A percentile compares a stretch with the other conserved stretches of the same genome.
These are phyloP conservation scores for Pandemis cinnamomeana DNA, from an alignment of 2,888 invertebrate genomes.

Conservation along the genomic window DNA sequence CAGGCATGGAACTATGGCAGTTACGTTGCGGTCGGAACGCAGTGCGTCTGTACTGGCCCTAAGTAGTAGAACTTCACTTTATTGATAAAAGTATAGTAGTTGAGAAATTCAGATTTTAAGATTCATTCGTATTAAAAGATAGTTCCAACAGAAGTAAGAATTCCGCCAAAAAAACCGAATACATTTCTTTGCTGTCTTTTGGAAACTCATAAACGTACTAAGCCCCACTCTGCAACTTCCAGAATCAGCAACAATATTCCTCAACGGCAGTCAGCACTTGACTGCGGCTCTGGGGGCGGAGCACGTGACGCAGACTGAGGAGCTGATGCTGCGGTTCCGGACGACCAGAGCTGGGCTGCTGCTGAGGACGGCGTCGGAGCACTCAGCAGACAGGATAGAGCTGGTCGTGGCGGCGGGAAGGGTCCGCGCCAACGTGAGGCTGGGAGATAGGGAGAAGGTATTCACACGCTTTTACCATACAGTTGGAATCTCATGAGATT, in stretches of 20 bases:
- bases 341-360: slow-evolving; percentile 91
- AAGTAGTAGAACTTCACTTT: too few species aligned
- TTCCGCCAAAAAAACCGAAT: too few species aligned
- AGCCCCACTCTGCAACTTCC: slow-evolving; percentile 51
- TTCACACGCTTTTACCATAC: too few species aligned
- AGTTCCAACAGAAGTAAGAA: too few species aligned
- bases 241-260: slow-evolving; percentile 94
- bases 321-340: slow-evolving; percentile 93
- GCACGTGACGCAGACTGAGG: slow-evolving; percentile 94
- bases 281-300: slow-evolving; percentile 89
- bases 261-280: slow-evolving; percentile 96
- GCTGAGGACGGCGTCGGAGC: slow-evolving; percentile 91
- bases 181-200: too few species aligned
- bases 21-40: too few species aligned
- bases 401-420: slow-evolving; percentile 93
- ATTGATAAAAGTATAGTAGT: too few species aligned
- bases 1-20: too few species aligned
- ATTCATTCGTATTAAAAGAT: too few species aligned
- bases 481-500: too few species aligned
- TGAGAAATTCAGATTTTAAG: too few species aligned
- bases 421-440: slow-evolving; percentile 91
- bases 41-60: too few species aligned
- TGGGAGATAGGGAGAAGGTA: slow-evolving; percentile 94
- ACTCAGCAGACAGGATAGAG: slow-evolving; percentile 93
- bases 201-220: not conserved